These are phyloP conservation scores for Corydoras maculifer DNA, from an alignment of 2,113 vertebrate species.

Conservation along the genomic window DNA sequence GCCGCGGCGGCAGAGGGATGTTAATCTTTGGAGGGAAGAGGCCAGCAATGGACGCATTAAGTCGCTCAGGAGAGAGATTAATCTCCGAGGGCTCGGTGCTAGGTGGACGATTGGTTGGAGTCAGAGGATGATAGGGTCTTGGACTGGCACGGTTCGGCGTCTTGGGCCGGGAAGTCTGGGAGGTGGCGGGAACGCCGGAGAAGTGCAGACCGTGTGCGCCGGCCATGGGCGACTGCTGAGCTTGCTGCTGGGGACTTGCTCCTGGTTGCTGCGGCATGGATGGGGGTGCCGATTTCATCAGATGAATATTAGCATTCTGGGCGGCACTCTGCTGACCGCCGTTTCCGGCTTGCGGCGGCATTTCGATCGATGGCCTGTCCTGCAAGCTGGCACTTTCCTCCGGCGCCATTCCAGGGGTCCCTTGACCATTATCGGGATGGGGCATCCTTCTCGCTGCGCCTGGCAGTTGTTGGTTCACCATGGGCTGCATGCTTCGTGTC, in stretches of 20 bases:
- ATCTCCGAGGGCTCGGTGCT: conserved; percentile 98
- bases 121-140: conserved; percentile 90
- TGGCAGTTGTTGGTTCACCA: conserved; percentile 76
- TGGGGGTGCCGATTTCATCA: conserved; percentile 83
- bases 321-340: conserved; percentile 81
- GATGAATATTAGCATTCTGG: conserved; percentile 72
- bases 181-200: conserved; percentile 78
- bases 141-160: conserved; percentile 95
- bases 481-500: conserved; percentile 77
- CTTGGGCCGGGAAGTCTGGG: conserved; percentile 91
- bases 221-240: conserved; percentile 62
- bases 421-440: conserved; percentile 78
- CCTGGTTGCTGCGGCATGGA: conserved; percentile 77
- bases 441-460: conserved; percentile 80
- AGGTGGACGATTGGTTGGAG: conserved; percentile 92
- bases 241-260: conserved; percentile 82
- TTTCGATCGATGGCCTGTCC: conserved; percentile 57
- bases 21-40: conserved; percentile 98
- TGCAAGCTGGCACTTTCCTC: conserved; percentile 68
- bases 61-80: conserved; percentile 91
- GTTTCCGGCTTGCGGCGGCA: conserved; percentile 70
- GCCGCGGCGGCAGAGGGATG: conserved; percentile 92
- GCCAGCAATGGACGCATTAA: conserved; percentile 96
- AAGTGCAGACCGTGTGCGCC: conserved; percentile 81
- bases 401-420: conserved; percentile 70